Evolutionary conservation across 2,888 invertebrate species (phyloP), one percentile per base, ranked within the genome.

Genomic region (Acronicta leporina): DNA sequence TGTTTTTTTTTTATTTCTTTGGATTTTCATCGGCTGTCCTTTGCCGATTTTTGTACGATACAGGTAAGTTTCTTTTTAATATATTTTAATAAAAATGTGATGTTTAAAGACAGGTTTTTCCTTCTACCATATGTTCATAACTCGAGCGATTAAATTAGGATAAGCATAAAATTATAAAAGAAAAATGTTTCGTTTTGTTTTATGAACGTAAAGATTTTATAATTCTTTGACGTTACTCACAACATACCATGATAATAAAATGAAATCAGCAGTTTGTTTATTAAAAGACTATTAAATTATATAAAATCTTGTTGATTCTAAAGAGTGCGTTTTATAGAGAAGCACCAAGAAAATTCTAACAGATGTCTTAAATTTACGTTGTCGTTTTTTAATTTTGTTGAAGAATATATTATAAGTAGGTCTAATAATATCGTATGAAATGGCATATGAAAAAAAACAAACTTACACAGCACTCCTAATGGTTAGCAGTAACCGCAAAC

Each of bases 41-140:
- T 47, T 51, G 55, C 48, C 40, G 50, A 47, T 30, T 11, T 68
- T 62, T 60, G 62, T 56, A 67, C 53, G 27, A 77, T 75, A 70
- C 70, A 73, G 77, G 77, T 77, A 73, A 63, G 68, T 53, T 52
- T 57, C 50, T n/a, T 35, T 52, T 40, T n/a, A 1, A 35, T 43
- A 15, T 2, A 8, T 46, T 46, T 46, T 15, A 2, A 33, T 30
- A 14, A 10, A 14, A 30, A 30, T 27, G 5, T 7, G 30, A 35
- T 47, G 16, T 35, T 33, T 47, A 16, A 7, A 35, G 16, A 30
- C 0, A 33, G 8, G 35, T 16, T 33, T 15, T 16, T 35, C 16
- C 33, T 33, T 38, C 6, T 6, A n/a, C 11, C 45, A 25, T 30
- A 5, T 27, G 33, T 33, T 46, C n/a, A 14, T 46, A 33, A 6